A percentile compares a stretch with the other conserved stretches of the same genome.
These are phyloP conservation scores for Suricata suricatta DNA, from an alignment of 2,113 vertebrate genomes.

Conservation along the genomic window DNA sequence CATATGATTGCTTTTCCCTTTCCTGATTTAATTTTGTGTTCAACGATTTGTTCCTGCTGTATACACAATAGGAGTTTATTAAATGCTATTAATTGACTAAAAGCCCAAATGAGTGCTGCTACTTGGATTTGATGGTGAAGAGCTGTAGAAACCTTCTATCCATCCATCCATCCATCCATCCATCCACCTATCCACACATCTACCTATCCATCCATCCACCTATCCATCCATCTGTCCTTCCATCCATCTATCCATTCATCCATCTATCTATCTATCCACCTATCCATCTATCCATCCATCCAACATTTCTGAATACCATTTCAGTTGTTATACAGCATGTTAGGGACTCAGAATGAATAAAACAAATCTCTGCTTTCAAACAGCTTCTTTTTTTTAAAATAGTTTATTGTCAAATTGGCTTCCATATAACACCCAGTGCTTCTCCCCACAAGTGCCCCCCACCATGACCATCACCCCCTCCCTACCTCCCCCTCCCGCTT, in stretches of 20 bases:
- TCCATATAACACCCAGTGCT: too few species aligned
- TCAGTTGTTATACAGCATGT: too few species aligned
- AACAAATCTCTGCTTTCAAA: background rate
- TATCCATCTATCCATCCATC: background rate
- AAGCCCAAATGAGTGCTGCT: background rate
- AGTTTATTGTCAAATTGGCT: too few species aligned
- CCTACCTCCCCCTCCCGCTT: too few species aligned
- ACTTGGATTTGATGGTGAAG: background rate
- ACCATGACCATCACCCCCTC: too few species aligned
- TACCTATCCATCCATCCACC: too few species aligned
- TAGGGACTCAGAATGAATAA: background rate
- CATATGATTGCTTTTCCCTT: background rate
- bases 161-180: background rate
- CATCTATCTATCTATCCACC: background rate
- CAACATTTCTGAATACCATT: background rate
- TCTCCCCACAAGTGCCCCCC: too few species aligned
- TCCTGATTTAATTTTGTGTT: conserved; percentile 16
- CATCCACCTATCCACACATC: too few species aligned
- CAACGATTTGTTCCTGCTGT: background rate
- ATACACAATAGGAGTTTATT: background rate
- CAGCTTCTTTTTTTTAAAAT: too few species aligned
- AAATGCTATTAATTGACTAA: background rate
- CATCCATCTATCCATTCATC: background rate
- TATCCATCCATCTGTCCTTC: background rate
- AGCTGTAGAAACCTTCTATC: background rate